Evolutionary conservation across 2,113 vertebrate species (phyloP).

Genomic region (Catagonus wagneri): DNA sequence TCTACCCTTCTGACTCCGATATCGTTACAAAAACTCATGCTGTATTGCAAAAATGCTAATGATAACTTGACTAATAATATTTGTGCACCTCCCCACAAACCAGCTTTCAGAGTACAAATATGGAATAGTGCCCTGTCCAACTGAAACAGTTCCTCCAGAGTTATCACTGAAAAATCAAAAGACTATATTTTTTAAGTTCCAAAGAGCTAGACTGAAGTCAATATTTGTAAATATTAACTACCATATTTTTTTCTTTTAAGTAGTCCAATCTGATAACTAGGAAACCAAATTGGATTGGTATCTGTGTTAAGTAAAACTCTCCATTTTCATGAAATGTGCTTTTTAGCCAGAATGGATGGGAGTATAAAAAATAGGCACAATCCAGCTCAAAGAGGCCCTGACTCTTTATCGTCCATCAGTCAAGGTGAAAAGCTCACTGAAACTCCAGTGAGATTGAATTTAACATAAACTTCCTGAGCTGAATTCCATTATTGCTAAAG

Average conservation of each 20-base stretch:
- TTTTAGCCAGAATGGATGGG: constrained; percentile 43
- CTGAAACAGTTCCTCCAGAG: neutral
- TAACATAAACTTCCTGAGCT: constrained; percentile 86
- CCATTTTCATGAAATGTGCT: constrained; percentile 73
- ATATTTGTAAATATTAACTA: constrained; percentile 77
- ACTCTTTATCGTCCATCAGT: constrained; percentile 84
- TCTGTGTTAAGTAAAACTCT: constrained; percentile 69
- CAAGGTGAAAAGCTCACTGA: constrained; percentile 82
- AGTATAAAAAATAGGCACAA: constrained; percentile 64
- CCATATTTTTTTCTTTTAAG: constrained; percentile 79
- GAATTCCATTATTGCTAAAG: constrained; percentile 87
- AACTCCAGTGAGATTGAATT: constrained; percentile 81
- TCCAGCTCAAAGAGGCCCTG: constrained; percentile 77
- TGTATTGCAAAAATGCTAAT: constrained; percentile 53
- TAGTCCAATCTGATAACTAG: constrained; percentile 70
- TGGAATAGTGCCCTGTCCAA: neutral
- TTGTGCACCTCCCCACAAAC: neutral
- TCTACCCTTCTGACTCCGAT: neutral
- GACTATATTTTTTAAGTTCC: constrained; percentile 53
- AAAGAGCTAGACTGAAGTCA: constrained; percentile 42
- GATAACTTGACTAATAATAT: constrained; percentile 57
- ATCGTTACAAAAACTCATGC: neutral
- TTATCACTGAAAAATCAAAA: constrained; percentile 45
- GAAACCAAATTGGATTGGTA: constrained; percentile 59
- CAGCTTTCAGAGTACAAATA: constrained; percentile 48